Evolutionary conservation across 2,888 invertebrate genomes (phyloP), one percentile per base, ranked within the genome.

Genomic region (Erynnis tages): DNA sequence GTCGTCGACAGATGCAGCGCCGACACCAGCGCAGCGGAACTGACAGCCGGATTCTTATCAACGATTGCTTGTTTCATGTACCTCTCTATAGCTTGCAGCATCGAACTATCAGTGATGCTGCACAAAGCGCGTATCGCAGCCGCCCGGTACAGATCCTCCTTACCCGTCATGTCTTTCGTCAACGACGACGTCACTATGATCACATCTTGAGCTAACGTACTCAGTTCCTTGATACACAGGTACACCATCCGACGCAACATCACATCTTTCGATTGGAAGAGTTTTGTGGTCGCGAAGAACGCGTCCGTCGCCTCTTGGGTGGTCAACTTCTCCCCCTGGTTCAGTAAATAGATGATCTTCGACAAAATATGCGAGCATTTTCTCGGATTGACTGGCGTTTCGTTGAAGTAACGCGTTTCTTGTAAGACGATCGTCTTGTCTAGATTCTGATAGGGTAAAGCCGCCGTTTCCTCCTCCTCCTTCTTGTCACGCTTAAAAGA

Each of bases 61-160:
- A 99, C 98, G 66, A 99, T 98, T 2, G 98, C 98, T 82, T 99
- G 98, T 76, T 99, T 99, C 98, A 99, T 98, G 82, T 99, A 98
- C 47, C 99, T 92, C 79, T 99, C 99, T 61, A 99, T 97, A 4
- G 97, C 95, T 85, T 98, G 97, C 49, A 98, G 81, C 97, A 95
- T 95, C 5, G 93, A 93, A 37, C 91, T 94, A 87, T 99, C 99
- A 0, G 98, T 98, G 55, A 99, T 98, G 63, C 96, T 96, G 77
- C 98, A 98, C 0, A 99, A 90, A 0, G 98, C 98, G 60, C 98
- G 91, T 62, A 99, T 98, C 1, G 99, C 98, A 23, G 98, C 96
- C 1, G 98, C 97, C 60, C 80, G 63, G 73, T 96, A 97, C 56
- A 95, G 84, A 78, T 97, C 97, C 73, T 97, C 97, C 73, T 95